These are phyloP conservation scores for Lacanobia wlatinum DNA, from an alignment of 2,888 invertebrate species.

Conservation along the genomic window DNA sequence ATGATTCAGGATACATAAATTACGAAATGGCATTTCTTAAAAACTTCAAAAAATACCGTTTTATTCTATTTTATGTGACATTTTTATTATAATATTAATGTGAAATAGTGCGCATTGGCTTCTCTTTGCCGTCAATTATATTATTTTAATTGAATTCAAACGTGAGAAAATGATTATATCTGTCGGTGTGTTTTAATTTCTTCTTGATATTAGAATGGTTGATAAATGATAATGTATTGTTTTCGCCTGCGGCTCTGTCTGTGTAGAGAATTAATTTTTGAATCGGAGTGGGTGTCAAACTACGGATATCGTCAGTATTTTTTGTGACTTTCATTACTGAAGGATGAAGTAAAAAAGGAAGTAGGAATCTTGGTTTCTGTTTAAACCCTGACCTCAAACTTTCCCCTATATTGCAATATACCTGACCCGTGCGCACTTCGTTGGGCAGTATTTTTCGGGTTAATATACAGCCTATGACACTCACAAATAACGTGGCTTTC, in stretches of 20 bases:
- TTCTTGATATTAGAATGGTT: not conserved
- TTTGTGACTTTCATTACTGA: too few species aligned
- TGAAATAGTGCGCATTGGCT: constrained; percentile 34
- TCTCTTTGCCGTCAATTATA: constrained; percentile 54
- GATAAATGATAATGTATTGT: constrained; percentile 21
- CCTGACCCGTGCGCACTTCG: too few species aligned
- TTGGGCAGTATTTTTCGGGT: too few species aligned
- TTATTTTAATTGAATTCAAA: constrained; percentile 65
- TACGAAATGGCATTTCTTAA: constrained; percentile 29
- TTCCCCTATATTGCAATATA: too few species aligned
- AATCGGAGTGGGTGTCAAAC: not conserved
- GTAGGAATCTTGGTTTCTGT: not conserved
- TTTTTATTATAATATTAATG: constrained; percentile 42
- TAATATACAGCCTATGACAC: too few species aligned
- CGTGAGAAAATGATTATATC: constrained; percentile 58
- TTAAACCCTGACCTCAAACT: too few species aligned
- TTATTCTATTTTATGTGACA: constrained; percentile 33
- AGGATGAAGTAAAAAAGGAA: not conserved
- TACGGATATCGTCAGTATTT: not conserved
- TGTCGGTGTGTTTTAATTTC: constrained; percentile 36
- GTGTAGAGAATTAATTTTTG: not conserved
- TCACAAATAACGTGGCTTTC: too few species aligned
- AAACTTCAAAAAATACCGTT: constrained; percentile 16
- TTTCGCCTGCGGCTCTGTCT: constrained; percentile 23
- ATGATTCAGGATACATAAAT: constrained; percentile 53